These are phyloP conservation scores for Aix galericulata DNA, from an alignment of 2,113 vertebrate species.

Conservation along the genomic window DNA sequence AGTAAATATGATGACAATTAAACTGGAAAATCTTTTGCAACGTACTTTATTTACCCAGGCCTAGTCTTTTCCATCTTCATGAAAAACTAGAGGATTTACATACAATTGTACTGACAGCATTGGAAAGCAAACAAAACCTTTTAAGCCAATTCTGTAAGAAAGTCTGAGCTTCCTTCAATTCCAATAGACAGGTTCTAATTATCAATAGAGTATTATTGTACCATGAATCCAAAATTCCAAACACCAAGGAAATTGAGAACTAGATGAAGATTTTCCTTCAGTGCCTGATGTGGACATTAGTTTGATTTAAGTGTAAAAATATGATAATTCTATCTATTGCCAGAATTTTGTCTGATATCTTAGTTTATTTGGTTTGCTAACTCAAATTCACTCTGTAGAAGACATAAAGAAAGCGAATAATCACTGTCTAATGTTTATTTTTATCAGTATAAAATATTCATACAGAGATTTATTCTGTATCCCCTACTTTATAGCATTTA, in stretches of 20 bases:
- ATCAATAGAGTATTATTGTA: background rate
- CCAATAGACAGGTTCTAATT: background rate
- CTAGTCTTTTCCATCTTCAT: background rate
- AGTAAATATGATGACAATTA: background rate
- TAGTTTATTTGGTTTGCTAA: background rate
- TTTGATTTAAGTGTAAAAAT: background rate
- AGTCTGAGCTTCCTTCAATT: background rate
- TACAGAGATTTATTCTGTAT: background rate
- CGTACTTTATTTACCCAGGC: background rate
- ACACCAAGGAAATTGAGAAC: background rate
- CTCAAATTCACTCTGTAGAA: background rate
- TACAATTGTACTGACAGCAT: background rate
- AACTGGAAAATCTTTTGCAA: background rate
- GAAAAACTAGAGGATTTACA: background rate
- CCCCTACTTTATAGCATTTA: rapidly evolving
- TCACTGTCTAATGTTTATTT: background rate
- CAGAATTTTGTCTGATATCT: background rate
- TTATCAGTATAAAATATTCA: background rate
- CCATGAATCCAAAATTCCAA: background rate
- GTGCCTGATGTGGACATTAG: background rate
- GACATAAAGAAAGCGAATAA: background rate
- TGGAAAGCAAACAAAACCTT: background rate
- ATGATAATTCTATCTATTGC: background rate
- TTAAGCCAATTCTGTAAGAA: background rate
- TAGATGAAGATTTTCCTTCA: background rate